phyloP scores from a whole-genome alignment of 1,140 invertebrate species.

The Metopolophium dirhodum region DNA sequence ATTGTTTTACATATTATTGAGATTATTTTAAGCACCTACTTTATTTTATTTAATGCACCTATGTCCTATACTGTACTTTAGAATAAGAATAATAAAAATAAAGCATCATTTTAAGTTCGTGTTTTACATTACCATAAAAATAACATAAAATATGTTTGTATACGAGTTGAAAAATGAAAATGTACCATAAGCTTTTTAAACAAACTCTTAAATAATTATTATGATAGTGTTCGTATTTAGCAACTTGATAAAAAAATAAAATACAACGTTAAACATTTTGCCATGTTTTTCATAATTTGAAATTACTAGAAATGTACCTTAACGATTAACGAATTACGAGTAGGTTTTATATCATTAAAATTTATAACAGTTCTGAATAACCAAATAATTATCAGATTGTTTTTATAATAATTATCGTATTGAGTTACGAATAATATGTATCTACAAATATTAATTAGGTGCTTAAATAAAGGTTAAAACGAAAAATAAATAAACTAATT shows the following conservation, averaged over 20 bases:
- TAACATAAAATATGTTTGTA: slow-evolving; percentile 10
- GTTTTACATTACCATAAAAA: slow-evolving; percentile 30
- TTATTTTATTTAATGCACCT: not conserved
- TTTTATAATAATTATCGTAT: no score
- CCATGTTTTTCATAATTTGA: not conserved
- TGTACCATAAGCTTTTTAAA: slow-evolving; percentile 11
- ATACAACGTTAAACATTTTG: not conserved
- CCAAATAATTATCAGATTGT: not conserved
- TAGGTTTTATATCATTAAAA: not conserved
- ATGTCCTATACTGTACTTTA: not conserved
- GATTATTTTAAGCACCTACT: not conserved
- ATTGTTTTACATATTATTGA: slow-evolving; percentile 14
- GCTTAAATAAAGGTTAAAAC: not conserved
- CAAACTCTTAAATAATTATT: not conserved
- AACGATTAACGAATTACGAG: not conserved
- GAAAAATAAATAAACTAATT: not conserved
- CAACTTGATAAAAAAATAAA: not conserved
- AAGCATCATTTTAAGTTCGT: not conserved
- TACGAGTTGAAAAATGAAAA: not conserved
- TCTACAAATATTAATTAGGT: not conserved
- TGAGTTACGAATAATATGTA: no score
- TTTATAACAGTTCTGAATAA: not conserved
- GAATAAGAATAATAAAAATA: slow-evolving; percentile 21
- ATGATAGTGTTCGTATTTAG: not conserved
- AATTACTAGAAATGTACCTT: not conserved